Evolutionary conservation across 2,113 vertebrate species (phyloP), one percentile per base, ranked within the genome.

Genomic region (Stomatorhinus ivindoensis): DNA sequence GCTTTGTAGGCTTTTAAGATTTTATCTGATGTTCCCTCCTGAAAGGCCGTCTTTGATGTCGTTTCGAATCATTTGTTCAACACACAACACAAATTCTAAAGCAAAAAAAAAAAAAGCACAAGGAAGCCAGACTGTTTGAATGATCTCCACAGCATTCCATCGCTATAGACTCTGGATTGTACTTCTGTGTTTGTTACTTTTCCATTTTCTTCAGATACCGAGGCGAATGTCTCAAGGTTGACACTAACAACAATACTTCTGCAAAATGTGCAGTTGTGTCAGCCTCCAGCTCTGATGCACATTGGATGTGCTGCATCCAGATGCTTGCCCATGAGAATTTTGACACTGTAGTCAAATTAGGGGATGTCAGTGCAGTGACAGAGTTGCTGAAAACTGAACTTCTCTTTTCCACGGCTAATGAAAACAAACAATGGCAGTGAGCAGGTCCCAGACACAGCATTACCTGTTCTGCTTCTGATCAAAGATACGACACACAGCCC

Each of bases 11-110:
- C 76, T 58, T 86, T 69, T 31, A 39, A 89, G 89, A 89, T 89
- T 69, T 27, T 69, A 86, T 86, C 89, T 69, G 82, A 48, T 35
- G 53, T 86, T 89, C 55, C n/a, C 44, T 85, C 85, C 61, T 47
- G 24, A 89, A 87, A 55, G 65, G 83, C 19, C 15, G 53, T 82
- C 83, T 89, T 89, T 89, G 89, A 89, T 86, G 82, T 86, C 46
- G 83, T 15, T 17, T 3, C 47, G 21, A 84, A 35, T 21, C 50
- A 35, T 85, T 89, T 85, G 88, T 89, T 85, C 88, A 46, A 85
- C 35, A 82, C 65, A 89, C 24, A 89, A 89, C 31, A 39, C 61
- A 51, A 82, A 89, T 42, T 27, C 47, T 17, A 27, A 48, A 76
- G 31, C 39, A 8, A 86, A 86, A 86, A 39, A 51, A 55, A 2